Percentiles rank a stretch among this genome's conserved stretches.
Evolutionary conservation across 2,888 invertebrate species (phyloP).

Genomic region (Pogonocherus hispidulus): DNA sequence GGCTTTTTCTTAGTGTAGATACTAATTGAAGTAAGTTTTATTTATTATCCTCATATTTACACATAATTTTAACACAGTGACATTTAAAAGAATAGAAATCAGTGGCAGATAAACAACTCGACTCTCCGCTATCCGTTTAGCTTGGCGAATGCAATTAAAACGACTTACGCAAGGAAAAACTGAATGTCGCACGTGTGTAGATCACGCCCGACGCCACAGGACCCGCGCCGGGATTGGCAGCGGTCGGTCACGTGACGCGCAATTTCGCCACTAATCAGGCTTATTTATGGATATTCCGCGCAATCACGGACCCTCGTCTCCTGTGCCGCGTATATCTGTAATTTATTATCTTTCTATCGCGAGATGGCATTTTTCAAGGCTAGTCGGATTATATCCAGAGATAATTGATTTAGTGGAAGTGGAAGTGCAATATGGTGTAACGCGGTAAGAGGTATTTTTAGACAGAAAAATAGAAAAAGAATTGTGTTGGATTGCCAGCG

Average conservation of each 20-base stretch:
- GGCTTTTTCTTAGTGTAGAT: too few relatives aligned
- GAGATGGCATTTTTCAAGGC: slow-evolving; percentile 34
- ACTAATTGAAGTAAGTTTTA: too few relatives aligned
- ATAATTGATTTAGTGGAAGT: slow-evolving; percentile 11
- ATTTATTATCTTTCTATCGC: slow-evolving; percentile 34
- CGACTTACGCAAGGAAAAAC: too few relatives aligned
- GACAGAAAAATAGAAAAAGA: neutral
- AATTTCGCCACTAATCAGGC: slow-evolving; percentile 50
- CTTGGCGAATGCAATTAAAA: too few relatives aligned
- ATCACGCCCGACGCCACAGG: slow-evolving; percentile 48
- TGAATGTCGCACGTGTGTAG: too few relatives aligned
- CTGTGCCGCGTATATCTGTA: slow-evolving; percentile 39
- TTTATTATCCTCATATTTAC: too few relatives aligned
- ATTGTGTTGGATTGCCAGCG: neutral
- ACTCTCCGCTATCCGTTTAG: too few relatives aligned
- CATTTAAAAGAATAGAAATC: too few relatives aligned
- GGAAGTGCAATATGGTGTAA: slow-evolving; percentile 19
- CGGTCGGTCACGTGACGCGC: slow-evolving; percentile 45
- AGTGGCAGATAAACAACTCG: too few relatives aligned
- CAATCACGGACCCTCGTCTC: slow-evolving; percentile 53
- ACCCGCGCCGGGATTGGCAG: slow-evolving; percentile 44
- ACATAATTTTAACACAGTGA: too few relatives aligned
- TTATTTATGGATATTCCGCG: slow-evolving; percentile 56
- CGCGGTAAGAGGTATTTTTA: slow-evolving; percentile 4
- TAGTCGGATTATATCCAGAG: slow-evolving; percentile 9